Evolutionary conservation across 2,113 vertebrate species (phyloP).

Genomic region (Aptenodytes forsteri): DNA sequence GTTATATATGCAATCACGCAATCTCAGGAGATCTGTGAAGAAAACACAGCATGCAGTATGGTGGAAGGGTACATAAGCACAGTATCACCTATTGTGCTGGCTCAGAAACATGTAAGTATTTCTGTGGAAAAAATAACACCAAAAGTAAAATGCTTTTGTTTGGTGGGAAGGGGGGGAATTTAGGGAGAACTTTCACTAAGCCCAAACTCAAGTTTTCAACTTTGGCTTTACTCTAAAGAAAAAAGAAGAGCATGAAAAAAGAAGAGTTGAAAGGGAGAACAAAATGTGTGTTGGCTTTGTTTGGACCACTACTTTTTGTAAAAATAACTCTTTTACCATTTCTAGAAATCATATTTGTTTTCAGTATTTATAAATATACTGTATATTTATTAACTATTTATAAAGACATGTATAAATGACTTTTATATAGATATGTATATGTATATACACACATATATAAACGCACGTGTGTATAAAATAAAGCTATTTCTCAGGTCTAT

Average conservation of each 20-base stretch:
- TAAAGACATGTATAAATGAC: neutral
- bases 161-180: neutral
- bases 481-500: neutral
- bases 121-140: neutral
- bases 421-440: neutral
- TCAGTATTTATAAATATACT: neutral
- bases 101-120: neutral
- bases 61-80: neutral
- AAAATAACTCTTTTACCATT: neutral
- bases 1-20: constrained; percentile 30
- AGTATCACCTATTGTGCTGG: neutral
- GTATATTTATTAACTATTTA: neutral
- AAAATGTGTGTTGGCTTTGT: neutral
- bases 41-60: neutral
- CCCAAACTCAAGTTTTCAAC: neutral
- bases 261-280: neutral
- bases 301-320: neutral
- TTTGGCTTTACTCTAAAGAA: neutral
- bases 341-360: neutral
- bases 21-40: neutral
- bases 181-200: neutral
- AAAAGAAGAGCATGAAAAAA: neutral
- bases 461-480: neutral
- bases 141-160: neutral
- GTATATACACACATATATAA: neutral